Evolutionary conservation across 2,888 invertebrate species (phyloP), one percentile per base, ranked within the genome.

Genomic region (Syrista parreyssii): DNA sequence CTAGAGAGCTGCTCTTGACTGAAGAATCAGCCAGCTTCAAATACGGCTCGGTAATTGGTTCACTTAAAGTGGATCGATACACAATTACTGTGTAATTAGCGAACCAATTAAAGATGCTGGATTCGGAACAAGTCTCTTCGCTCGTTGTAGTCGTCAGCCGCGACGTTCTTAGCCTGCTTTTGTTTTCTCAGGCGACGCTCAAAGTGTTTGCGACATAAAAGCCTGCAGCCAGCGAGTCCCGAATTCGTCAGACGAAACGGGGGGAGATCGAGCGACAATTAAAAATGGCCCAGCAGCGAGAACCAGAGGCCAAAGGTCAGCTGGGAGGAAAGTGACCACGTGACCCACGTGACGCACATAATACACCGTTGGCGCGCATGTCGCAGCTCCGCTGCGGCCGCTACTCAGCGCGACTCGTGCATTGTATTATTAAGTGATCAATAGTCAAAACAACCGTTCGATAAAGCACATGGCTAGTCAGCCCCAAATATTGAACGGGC

Each of bases 361-460:
- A 40, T 15, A 6, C 69, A 82, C 82, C 84, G 82, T 83, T 79
- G 79, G 69, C 68, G 68, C 40, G 73, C 78, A 78, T 82, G 80
- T 82, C 82, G 79, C 79, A 40, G 75, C 80, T 82, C 75, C 76
- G 80, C 78, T 73, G 35, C 74, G 80, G 80, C 78, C 80, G 82
- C 83, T 86, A 82, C 40, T 15, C 82, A 78, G 15, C 40, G 73
- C 81, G 82, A 83, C 82, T 82, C 84, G 82, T 85, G 85, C 85
- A 86, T 88, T 86, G 85, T 87, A 87, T 86, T 82, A 83, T 86
- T 82, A 83, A 85, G 83, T 85, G 85, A 87, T 88, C 86, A 86
- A 87, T 87, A 86, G 85, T 81, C 82, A 82, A 84, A 85, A 85
- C 80, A 81, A 79, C 79, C 77, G 73, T 74, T 55, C 77, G 79